Evolutionary conservation across 2,797 vertebrate species (phyloP), one percentile per base, ranked within the genome.

Genomic region (Saxicola maurus): DNA sequence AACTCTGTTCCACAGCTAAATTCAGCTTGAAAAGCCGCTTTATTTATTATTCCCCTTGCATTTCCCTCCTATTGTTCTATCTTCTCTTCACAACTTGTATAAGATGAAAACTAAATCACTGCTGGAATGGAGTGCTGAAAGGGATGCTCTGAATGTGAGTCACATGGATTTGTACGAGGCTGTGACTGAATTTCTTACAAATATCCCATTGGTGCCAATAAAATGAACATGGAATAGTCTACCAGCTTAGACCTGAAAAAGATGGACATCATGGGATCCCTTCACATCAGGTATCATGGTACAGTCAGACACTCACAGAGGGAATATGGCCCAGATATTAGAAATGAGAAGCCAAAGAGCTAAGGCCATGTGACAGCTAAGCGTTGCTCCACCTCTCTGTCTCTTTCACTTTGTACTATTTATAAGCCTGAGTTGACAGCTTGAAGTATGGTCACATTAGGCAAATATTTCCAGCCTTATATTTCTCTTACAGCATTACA

Each of bases 61-160:
- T 81, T 86, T 91, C 31, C 9, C 7, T 55, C 75, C 10, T 65
- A 38, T 37, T 51, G 10, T 21, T 57, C 3, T 27, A 12, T 60
- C 13, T 38, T 64, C 46, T 82, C 53, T 65, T 82, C 59, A 38
- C 8, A 71, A 7, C 6, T 18, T 37, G 10, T 19, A 18, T 11
- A 40, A 9, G 20, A 19, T 17, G 13, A 79, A 89, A 83, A 68
- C 12, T 7, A 43, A 80, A 64, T 25, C 7, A 9, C 6, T 64
- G 35, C 14, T 60, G n/a, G 77, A 71, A 80, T 0, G 5, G 1
- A 1, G 13, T 17, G 28, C 28, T n/a, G 48, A 49, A 42, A 65
- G 24, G 19, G 14, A 12, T 61, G 45, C 20, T 11, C 40, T 40
- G 21, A 62, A 42, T 0, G 0, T 12, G n/a, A 20, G 4, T 53